Base-by-base conservation (phyloP, 2,113 vertebrate genomes). In the Falco punctatus region DNA sequence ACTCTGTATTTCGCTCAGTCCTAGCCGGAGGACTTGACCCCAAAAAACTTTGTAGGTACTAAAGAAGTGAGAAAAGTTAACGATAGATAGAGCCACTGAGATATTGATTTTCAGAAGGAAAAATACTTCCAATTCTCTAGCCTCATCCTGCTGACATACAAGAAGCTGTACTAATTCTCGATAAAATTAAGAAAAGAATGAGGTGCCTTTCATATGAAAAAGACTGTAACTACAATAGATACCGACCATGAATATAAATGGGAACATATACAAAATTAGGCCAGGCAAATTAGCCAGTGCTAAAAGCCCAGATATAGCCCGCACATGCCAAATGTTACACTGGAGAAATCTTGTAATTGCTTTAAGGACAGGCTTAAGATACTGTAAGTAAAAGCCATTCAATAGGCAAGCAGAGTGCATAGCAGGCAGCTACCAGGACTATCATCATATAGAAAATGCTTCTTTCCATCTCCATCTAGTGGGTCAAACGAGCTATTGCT, bases 391-490 rank as follows among this genome's bases (percentile, higher is more conserved):
- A 96, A 96, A 96, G 81, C 81, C 80, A 89, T 67, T 90, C 92
- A 91, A 61, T 91, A 89, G 81, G 66, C 82, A 77, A 87, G 70
- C 58, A 62, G 85, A 90, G 86, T 3, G 46, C 20, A 13, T 13
- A 88, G 87, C 55, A 90, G 91, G 62, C 73, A 92, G 83, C 79
- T 61, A 62, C 57, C 52, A 64, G 44, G 49, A 90, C 87, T 28
- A 61, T 9, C 65, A 18, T 4, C 9, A 4, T 3, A 55, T 14
- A 81, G 70, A 95, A 97, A 96, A 96, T 11, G 90, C 80, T 97
- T 98, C 94, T 97, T 95, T 51, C 94, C 91, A 88, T 92, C 92
- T 97, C 98, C 98, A 98, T 96, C 98, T 98, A 94, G 97, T 97
- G 98, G 98, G 75, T 54, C n/a, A 55, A 70, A 57, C 0, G 5